Conservation (phyloP, 2,888 invertebrate species). For the Tryphoninae sp. region DNA sequence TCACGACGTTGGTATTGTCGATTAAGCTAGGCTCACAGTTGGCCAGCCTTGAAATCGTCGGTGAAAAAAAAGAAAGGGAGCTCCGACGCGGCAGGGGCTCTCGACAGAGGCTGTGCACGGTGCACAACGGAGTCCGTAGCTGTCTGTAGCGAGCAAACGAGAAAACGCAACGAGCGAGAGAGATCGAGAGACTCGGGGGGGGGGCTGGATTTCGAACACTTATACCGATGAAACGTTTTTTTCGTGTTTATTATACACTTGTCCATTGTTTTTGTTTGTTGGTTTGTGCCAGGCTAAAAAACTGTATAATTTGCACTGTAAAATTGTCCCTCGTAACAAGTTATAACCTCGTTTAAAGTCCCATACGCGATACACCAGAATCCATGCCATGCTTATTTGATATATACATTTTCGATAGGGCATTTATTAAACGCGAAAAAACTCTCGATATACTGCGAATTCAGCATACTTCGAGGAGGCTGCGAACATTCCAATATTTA, state of each 20-base stretch:
- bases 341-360: slow-evolving; percentile 65
- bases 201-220: slow-evolving; percentile 30
- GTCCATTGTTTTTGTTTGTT: slow-evolving; percentile 70
- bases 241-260: slow-evolving; percentile 71
- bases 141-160: neutral
- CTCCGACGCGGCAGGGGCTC: neutral
- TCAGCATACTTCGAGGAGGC: slow-evolving; percentile 60
- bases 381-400: slow-evolving; percentile 73
- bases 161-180: slow-evolving; percentile 2
- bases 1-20: neutral
- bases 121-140: slow-evolving; percentile 12
- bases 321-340: slow-evolving; percentile 51
- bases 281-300: slow-evolving; percentile 60
- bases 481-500: slow-evolving; percentile 67
- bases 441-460: slow-evolving; percentile 36
- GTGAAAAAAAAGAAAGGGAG: neutral
- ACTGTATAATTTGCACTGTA: slow-evolving; percentile 49
- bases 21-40: neutral
- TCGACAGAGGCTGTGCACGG: slow-evolving; percentile 4
- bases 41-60: neutral
- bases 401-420: slow-evolving; percentile 69
- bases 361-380: slow-evolving; percentile 67
- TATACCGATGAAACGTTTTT: slow-evolving; percentile 72
- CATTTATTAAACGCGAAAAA: slow-evolving; percentile 42
- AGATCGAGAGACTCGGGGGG: slow-evolving; percentile 44